Evolutionary conservation across 1,140 invertebrate species (phyloP).

Genomic region (Drosophila burlai): DNA sequence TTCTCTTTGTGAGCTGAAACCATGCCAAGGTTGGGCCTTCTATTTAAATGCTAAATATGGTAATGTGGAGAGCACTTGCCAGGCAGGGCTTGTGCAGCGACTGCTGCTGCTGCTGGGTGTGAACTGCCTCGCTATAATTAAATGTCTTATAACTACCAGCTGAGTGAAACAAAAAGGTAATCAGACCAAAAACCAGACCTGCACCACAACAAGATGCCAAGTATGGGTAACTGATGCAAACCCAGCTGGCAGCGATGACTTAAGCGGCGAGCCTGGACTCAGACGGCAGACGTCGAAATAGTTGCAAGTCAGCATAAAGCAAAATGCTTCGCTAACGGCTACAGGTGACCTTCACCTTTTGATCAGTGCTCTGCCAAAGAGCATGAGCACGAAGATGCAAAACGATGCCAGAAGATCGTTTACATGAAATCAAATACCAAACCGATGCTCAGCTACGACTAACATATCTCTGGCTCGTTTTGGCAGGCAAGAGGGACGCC

Average conservation of each 20-base stretch:
- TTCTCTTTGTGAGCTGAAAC: constrained; percentile 38
- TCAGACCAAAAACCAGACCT: constrained; percentile 30
- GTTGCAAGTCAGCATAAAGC: constrained; percentile 15
- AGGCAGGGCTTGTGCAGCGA: constrained; percentile 15
- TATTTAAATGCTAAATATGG: constrained; percentile 48
- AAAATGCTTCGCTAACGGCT: constrained; percentile 31
- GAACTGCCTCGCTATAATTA: constrained; percentile 32
- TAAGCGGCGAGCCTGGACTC: constrained; percentile 12
- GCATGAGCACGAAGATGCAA: constrained; percentile 24
- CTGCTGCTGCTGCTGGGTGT: constrained; percentile 23
- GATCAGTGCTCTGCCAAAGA: constrained; percentile 14
- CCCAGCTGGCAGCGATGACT: constrained; percentile 16
- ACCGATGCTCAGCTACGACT: constrained; percentile 9
- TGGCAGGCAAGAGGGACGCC: constrained; percentile 10
- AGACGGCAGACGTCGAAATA: constrained; percentile 4
- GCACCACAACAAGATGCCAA: constrained; percentile 21
- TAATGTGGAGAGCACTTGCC: constrained; percentile 34
- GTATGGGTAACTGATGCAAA: constrained; percentile 29
- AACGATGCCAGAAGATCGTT: constrained; percentile 36
- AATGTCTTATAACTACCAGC: constrained; percentile 30
- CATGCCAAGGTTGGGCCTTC: constrained; percentile 42
- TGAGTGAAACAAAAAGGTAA: constrained; percentile 15
- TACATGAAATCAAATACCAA: constrained; percentile 47
- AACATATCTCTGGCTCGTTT: constrained; percentile 15
- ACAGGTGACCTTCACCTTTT: constrained; percentile 55